Evolutionary conservation across 2,888 invertebrate genomes (phyloP), one percentile per base, ranked within the genome.

Genomic region (Bombylius major): DNA sequence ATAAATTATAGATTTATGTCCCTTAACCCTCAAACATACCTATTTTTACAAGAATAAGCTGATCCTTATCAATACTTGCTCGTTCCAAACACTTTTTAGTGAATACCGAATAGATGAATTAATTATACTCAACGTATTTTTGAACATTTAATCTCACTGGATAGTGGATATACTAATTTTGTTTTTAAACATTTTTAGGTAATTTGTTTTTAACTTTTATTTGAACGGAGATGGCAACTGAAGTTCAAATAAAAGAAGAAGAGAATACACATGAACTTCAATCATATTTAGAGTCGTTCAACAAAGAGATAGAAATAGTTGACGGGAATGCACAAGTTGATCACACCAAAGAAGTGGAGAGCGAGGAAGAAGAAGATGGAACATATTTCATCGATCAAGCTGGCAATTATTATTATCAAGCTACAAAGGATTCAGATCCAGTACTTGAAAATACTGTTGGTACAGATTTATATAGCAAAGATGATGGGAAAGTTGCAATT

Each of bases 361-460:
- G 47, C 52, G 56, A 79, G 4, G 78, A 79, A 14, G 77, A 76
- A 50, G 81, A 81, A 63, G 80, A 79, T 61, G 84, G 86, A 8
- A 86, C 87, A 3, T 89, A 87, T 67, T 90, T 86, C 69, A 84
- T 90, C 33, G 89, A 90, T 67, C 84, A 87, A 70, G 79, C 86
- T 42, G 89, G 89, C 1, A 84, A 87, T 62, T 90, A 89, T 69
- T 91, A 90, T 67, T 88, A 86, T 67, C 89, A 89, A 71, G 81
- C 84, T 4, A 80, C 81, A 45, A 81, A 82, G 5, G 82, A 82
- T 47, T 77, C 77, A 13, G 80, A 84, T 59, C 81, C 79, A 56
- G 78, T 84, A 50, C 80, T 85, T 69, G 45, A 50, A 42, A 34
- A 31, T 12, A 49, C 47, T 34, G 56, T 53, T 14, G 49, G 32